A percentile compares a stretch with the other conserved stretches of the same genome.
Conservation (phyloP, 2,888 invertebrate genomes). For the Melinaea menophilus region DNA sequence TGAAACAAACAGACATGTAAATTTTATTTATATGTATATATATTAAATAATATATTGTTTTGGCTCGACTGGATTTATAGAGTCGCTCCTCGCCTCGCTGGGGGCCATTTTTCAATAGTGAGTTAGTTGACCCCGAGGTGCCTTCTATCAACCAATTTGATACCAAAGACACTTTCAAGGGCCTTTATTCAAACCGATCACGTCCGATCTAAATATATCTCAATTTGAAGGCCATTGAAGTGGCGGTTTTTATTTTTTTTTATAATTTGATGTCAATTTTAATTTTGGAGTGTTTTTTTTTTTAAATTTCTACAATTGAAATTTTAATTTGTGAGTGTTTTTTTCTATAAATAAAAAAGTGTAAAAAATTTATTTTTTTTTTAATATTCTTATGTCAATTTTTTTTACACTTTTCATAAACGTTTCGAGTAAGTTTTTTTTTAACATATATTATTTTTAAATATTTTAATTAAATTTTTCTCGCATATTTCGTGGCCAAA, state of each 20-base stretch:
- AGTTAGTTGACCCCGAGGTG: constrained; percentile 25
- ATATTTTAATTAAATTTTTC: neutral
- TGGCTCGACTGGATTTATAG: too few species aligned
- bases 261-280: neutral
- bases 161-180: constrained; percentile 43
- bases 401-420: too few species aligned
- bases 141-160: constrained; percentile 27
- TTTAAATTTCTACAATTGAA: too few species aligned
- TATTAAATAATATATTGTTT: too few species aligned
- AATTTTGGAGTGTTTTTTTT: too few species aligned
- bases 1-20: too few species aligned
- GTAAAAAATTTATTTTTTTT: too few species aligned
- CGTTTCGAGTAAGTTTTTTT: neutral
- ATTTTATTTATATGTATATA: too few species aligned
- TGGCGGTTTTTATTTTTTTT: constrained; percentile 23
- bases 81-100: constrained; percentile 10
- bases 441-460: neutral
- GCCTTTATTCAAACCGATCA: constrained; percentile 63
- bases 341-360: too few species aligned
- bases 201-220: constrained; percentile 70
- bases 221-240: constrained; percentile 45
- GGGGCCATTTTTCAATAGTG: constrained; percentile 21
- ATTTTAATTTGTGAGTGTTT: too few species aligned
- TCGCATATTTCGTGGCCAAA: constrained; percentile 46
- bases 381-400: too few species aligned